phyloP scores from a whole-genome alignment of 2,888 invertebrate species.

The Meandrusa payeni region DNA sequence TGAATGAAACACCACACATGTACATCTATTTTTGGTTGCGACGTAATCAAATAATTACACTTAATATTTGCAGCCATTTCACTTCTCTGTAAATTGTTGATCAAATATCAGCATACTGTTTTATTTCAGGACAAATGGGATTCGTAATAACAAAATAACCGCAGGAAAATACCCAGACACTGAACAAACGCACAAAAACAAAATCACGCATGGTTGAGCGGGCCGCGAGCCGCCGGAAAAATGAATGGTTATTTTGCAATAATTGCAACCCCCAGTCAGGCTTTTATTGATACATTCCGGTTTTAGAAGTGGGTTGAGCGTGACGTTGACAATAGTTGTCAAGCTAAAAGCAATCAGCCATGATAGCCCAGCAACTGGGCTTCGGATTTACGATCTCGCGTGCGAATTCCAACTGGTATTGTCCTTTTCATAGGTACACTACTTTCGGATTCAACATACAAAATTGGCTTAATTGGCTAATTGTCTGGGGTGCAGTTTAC shows the following conservation, averaged over 20 bases:
- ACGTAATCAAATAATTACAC: not conserved
- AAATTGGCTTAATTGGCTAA: no score
- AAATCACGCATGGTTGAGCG: constrained; percentile 70
- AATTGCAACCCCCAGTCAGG: constrained; percentile 54
- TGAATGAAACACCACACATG: constrained; percentile 7
- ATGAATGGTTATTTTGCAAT: constrained; percentile 71
- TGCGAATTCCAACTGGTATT: no score
- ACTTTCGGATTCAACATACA: no score
- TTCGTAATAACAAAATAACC: constrained; percentile 65
- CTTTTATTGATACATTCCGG: constrained; percentile 34
- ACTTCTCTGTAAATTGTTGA: constrained; percentile 39
- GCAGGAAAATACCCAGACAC: constrained; percentile 62
- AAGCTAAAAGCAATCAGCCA: no score
- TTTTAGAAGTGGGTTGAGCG: constrained; percentile 13
- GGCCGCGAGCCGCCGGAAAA: constrained; percentile 59
- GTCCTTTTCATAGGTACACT: no score
- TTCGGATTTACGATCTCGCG: no score
- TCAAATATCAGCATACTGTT: constrained; percentile 53
- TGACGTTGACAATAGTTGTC: constrained; percentile 3
- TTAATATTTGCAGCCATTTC: constrained; percentile 27
- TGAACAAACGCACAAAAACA: constrained; percentile 73
- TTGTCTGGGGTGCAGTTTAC: no score
- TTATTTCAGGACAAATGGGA: constrained; percentile 61
- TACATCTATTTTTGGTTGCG: not conserved
- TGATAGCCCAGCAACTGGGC: no score